phyloP scores from a whole-genome alignment of 2,113 vertebrate genomes.

The Aldabrachelys gigantea region DNA sequence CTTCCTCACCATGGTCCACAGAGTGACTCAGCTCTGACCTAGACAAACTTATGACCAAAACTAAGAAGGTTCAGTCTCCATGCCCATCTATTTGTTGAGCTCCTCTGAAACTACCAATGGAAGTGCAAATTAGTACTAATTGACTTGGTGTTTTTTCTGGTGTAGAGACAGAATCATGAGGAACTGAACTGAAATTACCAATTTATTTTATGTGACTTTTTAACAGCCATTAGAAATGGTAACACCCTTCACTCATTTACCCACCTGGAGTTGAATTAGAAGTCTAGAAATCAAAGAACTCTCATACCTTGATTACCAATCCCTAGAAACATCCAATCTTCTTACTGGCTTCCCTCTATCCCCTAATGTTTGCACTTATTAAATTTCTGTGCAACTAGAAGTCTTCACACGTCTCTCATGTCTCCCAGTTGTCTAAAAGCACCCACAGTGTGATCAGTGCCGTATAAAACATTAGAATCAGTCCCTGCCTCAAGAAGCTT shows the following conservation, averaged over 20 bases:
- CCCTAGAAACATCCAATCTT: background rate
- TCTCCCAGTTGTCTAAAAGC: background rate
- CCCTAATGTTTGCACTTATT: background rate
- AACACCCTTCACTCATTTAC: background rate
- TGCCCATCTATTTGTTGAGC: background rate
- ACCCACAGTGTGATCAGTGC: background rate
- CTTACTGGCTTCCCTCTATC: background rate
- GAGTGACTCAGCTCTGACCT: background rate
- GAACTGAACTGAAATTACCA: background rate
- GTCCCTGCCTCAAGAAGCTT: background rate
- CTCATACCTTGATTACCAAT: background rate
- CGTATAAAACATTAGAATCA: background rate
- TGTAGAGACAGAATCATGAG: background rate
- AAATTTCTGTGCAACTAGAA: background rate
- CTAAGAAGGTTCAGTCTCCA: rapidly evolving
- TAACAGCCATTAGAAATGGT: background rate
- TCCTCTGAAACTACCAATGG: background rate
- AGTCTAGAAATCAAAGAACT: background rate
- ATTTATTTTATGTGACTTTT: rapidly evolving
- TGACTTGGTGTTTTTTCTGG: background rate
- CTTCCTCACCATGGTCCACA: rapidly evolving
- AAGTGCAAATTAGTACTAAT: background rate
- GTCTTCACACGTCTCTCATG: background rate
- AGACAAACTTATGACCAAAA: background rate
- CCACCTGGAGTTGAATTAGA: background rate